Conservation (phyloP, 2,797 vertebrate genomes). For the Salarias fasciatus region DNA sequence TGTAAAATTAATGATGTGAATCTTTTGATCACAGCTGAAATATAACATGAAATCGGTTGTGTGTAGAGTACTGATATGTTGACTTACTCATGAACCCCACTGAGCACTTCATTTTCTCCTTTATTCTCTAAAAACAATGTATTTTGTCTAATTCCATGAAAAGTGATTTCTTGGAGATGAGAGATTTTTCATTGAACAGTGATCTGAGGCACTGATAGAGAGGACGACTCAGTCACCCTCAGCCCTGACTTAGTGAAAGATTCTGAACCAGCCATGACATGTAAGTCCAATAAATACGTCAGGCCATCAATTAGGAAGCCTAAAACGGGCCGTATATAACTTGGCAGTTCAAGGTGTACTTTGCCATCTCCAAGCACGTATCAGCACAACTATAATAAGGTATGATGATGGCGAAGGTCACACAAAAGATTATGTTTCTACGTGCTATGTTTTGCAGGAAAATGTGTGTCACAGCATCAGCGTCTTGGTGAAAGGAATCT, state of each 20-base stretch:
- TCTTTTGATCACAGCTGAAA: background rate
- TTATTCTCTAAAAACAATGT: slow-evolving; percentile 6
- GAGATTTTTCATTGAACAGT: slow-evolving; percentile 34
- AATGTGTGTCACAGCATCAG: background rate
- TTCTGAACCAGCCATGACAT: slow-evolving; percentile 46
- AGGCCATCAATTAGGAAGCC: slow-evolving; percentile 62
- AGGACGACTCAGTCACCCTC: slow-evolving; percentile 66
- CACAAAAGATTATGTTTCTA: slow-evolving; percentile 32
- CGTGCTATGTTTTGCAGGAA: slow-evolving; percentile 1
- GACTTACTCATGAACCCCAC: slow-evolving; percentile 8
- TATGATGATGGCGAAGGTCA: slow-evolving; percentile 40
- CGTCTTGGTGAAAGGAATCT: background rate
- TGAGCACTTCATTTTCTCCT: slow-evolving; percentile 5
- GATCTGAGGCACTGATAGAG: slow-evolving; percentile 64
- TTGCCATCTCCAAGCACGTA: slow-evolving; percentile 14
- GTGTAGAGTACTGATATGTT: background rate
- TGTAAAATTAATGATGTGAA: slow-evolving; percentile 1
- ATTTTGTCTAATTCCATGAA: slow-evolving; percentile 12
- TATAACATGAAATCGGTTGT: background rate
- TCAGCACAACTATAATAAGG: slow-evolving; percentile 39
- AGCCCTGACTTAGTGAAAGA: slow-evolving; percentile 40
- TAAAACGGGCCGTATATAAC: slow-evolving; percentile 41
- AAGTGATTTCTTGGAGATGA: slow-evolving; percentile 16
- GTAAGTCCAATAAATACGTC: slow-evolving; percentile 50
- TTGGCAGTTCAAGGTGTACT: slow-evolving; percentile 36